A percentile compares a stretch with the other conserved stretches of the same genome.
These are phyloP conservation scores for Ahaetulla prasina DNA, from an alignment of 2,113 vertebrate genomes.

Conservation along the genomic window DNA sequence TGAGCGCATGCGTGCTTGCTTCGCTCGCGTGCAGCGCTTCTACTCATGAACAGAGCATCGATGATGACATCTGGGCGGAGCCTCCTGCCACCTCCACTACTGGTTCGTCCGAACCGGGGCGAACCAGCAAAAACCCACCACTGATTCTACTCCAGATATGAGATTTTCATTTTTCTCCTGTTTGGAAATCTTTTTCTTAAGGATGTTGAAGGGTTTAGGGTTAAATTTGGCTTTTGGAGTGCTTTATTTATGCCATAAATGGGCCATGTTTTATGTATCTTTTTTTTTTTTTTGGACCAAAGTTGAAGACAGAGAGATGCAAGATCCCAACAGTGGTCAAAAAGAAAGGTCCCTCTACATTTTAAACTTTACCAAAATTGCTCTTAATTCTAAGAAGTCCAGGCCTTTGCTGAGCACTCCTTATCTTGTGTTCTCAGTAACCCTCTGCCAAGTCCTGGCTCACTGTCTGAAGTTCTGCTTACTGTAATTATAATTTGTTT, in stretches of 20 bases:
- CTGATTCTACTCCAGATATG: neutral
- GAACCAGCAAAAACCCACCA: no score
- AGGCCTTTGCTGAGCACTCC: neutral
- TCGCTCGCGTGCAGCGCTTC: no score
- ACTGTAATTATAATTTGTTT: constrained; percentile 24
- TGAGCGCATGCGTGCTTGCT: no score
- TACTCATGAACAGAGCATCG: no score
- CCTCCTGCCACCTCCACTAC: no score
- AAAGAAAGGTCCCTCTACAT: neutral
- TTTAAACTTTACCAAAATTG: neutral
- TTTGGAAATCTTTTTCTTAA: neutral
- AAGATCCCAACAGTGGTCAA: neutral
- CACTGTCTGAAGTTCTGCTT: constrained; percentile 20
- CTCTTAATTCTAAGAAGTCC: neutral
- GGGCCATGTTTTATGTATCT: neutral
- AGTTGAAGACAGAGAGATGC: neutral
- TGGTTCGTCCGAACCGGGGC: no score
- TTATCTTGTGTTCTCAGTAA: neutral
- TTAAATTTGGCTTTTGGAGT: neutral
- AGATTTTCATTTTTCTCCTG: neutral
- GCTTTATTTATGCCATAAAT: neutral
- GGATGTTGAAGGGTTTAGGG: neutral
- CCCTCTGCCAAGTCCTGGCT: neutral
- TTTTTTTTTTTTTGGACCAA: neutral
- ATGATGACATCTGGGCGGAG: no score